Conservation (phyloP, 2,113 vertebrate genomes). For the Gallinago undulata region DNA sequence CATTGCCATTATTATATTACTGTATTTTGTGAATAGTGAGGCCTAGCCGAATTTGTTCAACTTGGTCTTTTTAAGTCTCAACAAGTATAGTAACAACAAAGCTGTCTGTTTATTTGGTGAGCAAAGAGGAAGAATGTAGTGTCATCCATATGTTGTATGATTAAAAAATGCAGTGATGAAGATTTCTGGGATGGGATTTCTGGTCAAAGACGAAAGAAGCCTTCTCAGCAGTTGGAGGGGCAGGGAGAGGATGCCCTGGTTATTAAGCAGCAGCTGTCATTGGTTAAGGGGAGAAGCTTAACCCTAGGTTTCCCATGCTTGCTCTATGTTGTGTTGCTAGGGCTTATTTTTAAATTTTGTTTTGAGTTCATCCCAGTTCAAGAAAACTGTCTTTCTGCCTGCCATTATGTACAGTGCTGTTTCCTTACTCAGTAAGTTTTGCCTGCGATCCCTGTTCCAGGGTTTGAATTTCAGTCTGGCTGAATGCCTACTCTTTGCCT, state of each 20-base stretch:
- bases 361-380: slow-evolving; percentile 11
- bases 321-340: background rate
- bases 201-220: background rate
- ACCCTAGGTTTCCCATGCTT: background rate
- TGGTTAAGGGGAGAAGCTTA: background rate
- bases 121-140: background rate
- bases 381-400: background rate
- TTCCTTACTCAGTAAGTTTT: background rate
- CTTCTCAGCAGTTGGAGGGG: background rate
- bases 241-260: background rate
- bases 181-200: background rate
- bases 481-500: background rate
- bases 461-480: background rate
- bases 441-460: background rate
- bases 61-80: background rate
- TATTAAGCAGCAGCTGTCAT: background rate
- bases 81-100: background rate
- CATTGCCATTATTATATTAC: background rate
- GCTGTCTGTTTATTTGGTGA: background rate
- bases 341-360: background rate
- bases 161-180: background rate
- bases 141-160: background rate
- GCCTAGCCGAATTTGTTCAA: background rate
- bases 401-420: background rate
- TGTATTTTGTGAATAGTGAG: background rate